Percentiles rank a stretch among this genome's conserved stretches.
Conservation (phyloP, 2,888 invertebrate species). For the Rhogogaster chlorosoma region DNA sequence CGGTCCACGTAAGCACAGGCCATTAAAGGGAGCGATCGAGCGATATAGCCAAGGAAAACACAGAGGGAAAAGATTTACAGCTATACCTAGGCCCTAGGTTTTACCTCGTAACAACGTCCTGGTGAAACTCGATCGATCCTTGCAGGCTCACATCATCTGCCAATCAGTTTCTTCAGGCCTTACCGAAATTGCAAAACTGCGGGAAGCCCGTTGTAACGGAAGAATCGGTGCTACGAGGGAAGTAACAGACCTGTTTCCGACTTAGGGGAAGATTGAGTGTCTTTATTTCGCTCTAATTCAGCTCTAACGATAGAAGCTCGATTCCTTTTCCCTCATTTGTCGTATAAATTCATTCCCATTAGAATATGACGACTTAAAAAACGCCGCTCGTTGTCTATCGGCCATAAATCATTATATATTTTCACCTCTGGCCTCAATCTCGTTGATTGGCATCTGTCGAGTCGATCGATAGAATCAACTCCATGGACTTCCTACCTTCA, state of each 20-base stretch:
- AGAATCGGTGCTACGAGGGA: constrained; percentile 5
- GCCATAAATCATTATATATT: constrained; percentile 12
- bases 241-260: background rate
- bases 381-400: background rate
- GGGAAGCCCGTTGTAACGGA: background rate
- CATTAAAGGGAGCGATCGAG: constrained; percentile 42
- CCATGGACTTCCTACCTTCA: constrained; percentile 14
- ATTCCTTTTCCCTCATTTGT: background rate
- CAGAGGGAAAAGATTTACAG: constrained; percentile 28
- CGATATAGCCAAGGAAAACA: constrained; percentile 32
- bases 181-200: constrained; percentile 18
- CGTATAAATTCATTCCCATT: constrained; percentile 13
- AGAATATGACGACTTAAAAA: background rate
- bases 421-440: constrained; percentile 19
- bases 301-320: background rate
- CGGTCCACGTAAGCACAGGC: constrained; percentile 30
- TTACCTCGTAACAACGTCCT: background rate
- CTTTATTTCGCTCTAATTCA: background rate
- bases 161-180: constrained; percentile 8
- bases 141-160: constrained; percentile 9
- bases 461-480: constrained; percentile 10
- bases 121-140: constrained; percentile 27
- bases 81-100: background rate
- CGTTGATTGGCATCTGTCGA: constrained; percentile 36
- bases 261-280: background rate